phyloP scores from a whole-genome alignment of 2,113 vertebrate species.

The Isurus oxyrinchus region DNA sequence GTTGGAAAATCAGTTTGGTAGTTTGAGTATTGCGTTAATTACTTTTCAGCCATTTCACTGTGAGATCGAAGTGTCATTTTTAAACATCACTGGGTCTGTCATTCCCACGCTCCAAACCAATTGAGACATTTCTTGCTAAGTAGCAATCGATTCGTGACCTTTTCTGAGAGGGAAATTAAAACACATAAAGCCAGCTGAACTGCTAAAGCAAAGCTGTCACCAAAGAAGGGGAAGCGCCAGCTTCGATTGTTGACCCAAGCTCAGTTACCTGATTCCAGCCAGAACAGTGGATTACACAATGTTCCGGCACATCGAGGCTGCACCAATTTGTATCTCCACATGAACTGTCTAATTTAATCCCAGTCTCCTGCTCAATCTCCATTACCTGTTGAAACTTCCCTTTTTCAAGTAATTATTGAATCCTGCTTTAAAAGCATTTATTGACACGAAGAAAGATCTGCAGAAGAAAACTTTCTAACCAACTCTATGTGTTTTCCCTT shows the following conservation, averaged over 20 bases:
- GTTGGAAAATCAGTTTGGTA: not conserved
- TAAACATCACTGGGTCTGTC: not conserved
- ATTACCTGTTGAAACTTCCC: not conserved
- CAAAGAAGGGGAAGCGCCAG: not conserved
- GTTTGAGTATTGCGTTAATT: not conserved
- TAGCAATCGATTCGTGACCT: not conserved
- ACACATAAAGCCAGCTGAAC: not conserved
- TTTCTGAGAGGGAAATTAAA: constrained; percentile 18
- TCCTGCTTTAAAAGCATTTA: not conserved
- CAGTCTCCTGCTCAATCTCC: too few species aligned
- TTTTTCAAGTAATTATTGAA: not conserved
- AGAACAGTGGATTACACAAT: not conserved
- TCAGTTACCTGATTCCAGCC: not conserved
- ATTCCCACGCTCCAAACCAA: not conserved
- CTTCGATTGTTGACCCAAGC: not conserved
- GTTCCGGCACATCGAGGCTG: not conserved
- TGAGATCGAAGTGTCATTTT: not conserved
- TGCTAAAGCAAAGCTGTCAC: not conserved
- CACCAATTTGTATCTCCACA: not conserved
- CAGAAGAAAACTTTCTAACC: not conserved
- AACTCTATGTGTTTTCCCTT: too few species aligned
- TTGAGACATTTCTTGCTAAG: not conserved
- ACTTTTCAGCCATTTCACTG: not conserved
- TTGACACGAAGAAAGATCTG: not conserved
- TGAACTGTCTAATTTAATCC: not conserved